Percentiles rank a stretch among this genome's conserved stretches.
Evolutionary conservation across 2,113 vertebrate genomes (phyloP).

Genomic region (Zosterops borbonicus): DNA sequence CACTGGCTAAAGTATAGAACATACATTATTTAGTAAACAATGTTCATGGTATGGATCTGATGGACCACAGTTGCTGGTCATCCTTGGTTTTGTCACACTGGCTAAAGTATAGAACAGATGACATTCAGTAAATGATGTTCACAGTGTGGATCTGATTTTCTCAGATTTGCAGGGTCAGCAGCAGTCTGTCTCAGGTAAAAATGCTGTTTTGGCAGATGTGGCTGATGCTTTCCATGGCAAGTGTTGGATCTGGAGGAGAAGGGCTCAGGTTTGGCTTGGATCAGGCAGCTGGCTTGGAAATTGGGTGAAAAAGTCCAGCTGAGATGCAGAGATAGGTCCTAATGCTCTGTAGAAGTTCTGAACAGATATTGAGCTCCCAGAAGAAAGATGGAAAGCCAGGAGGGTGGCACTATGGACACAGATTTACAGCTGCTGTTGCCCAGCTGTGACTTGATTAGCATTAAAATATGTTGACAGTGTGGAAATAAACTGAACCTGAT

Average conservation of each 20-base stretch:
- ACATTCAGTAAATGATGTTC: slow-evolving; percentile 76
- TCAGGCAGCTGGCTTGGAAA: neutral
- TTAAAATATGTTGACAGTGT: neutral
- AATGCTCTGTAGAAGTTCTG: neutral
- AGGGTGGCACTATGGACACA: too few species aligned
- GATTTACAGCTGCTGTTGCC: neutral
- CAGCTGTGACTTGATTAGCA: neutral
- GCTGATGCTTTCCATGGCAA: neutral
- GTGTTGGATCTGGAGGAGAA: neutral
- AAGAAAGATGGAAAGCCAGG: neutral
- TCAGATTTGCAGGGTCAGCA: neutral
- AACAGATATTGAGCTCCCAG: neutral
- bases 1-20: slow-evolving; percentile 1
- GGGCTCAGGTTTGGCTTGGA: neutral
- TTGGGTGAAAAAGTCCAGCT: neutral
- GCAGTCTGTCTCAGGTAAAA: too few species aligned
- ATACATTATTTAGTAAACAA: slow-evolving; percentile 75
- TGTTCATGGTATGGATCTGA: slow-evolving; percentile 24
- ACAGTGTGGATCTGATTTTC: neutral
- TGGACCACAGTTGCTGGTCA: neutral
- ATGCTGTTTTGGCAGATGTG: neutral
- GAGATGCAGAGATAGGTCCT: neutral
- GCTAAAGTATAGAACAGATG: slow-evolving; percentile 68
- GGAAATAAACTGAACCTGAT: neutral
- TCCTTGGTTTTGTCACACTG: slow-evolving; percentile 9